phyloP scores from a whole-genome alignment of 2,797 vertebrate genomes.

The Lithobates pipiens region DNA sequence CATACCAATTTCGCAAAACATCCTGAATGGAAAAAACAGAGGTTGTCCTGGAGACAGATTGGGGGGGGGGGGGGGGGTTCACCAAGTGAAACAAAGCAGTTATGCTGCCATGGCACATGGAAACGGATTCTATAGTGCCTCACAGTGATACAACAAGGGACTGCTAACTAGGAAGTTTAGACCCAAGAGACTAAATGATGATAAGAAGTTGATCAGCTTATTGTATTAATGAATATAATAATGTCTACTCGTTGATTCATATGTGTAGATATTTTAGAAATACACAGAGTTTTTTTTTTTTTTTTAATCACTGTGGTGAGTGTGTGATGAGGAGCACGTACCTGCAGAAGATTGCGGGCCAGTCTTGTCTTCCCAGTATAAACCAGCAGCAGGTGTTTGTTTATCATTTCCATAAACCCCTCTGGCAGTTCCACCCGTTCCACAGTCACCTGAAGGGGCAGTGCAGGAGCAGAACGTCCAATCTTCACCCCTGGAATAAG shows the following conservation, averaged over 20 bases:
- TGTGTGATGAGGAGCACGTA: slow-evolving; percentile 62
- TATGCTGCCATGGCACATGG: background rate
- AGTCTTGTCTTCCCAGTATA: slow-evolving; percentile 95
- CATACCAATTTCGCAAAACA: slow-evolving; percentile 93
- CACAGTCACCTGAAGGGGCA: slow-evolving; percentile 88
- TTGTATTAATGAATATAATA: too few species aligned
- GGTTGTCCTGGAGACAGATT: background rate
- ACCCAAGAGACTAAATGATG: too few species aligned
- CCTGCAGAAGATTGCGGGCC: slow-evolving; percentile 95
- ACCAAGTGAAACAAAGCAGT: background rate
- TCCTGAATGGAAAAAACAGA: slow-evolving; percentile 77
- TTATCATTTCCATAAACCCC: slow-evolving; percentile 80
- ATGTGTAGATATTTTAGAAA: too few species aligned
- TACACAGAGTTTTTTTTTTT: too few species aligned
- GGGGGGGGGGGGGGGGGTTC: too few species aligned
- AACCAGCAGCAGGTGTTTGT: slow-evolving; percentile 88
- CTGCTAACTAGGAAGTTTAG: too few species aligned
- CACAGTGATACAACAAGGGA: too few species aligned
- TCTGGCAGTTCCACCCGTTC: slow-evolving; percentile 77
- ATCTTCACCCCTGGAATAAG: slow-evolving; percentile 90
- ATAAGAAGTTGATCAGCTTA: too few species aligned
- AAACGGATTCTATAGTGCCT: too few species aligned
- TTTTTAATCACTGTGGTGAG: too few species aligned
- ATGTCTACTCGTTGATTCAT: too few species aligned
- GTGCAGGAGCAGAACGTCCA: slow-evolving; percentile 81